Evolutionary conservation across 2,888 invertebrate genomes (phyloP).

Genomic region (Acrocera orbiculus): DNA sequence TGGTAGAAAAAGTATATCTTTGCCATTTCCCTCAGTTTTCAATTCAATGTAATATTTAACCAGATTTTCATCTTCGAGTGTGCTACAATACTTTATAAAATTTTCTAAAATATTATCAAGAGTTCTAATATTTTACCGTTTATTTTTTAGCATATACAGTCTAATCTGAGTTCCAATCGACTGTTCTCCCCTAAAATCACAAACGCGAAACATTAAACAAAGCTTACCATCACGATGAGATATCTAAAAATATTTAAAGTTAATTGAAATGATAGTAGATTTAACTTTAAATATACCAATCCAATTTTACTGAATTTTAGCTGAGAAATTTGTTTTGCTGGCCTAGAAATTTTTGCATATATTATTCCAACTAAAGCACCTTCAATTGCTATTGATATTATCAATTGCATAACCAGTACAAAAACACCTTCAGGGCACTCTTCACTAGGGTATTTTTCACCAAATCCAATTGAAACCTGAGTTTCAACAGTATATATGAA

Average conservation of each 20-base stretch:
- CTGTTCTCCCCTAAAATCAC: conserved; percentile 60
- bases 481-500: conserved; percentile 78
- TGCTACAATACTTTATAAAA: conserved; percentile 25
- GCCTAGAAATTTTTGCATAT: conserved; percentile 63
- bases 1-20: conserved; percentile 66
- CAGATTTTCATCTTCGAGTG: conserved; percentile 50
- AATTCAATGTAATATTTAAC: conserved; percentile 56
- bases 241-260: conserved; percentile 33
- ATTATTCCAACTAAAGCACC: conserved; percentile 44
- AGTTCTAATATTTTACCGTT: too few species aligned
- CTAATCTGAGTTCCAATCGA: conserved; percentile 62
- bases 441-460: conserved; percentile 60
- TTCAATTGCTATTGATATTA: conserved; percentile 40
- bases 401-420: conserved; percentile 65
- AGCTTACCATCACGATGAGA: conserved; percentile 61
- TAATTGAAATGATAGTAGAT: too few species aligned
- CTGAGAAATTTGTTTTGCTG: conserved; percentile 56
- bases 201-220: conserved; percentile 63
- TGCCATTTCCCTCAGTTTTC: conserved; percentile 41
- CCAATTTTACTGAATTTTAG: conserved; percentile 65
- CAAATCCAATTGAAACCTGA: conserved; percentile 72
- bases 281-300: too few species aligned
- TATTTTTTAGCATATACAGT: conserved; percentile 35
- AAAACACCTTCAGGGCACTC: conserved; percentile 73
- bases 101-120: too few species aligned